Evolutionary conservation across 2,113 vertebrate genomes (phyloP), one percentile per base, ranked within the genome.

Genomic region (Pseudopodoces humilis): DNA sequence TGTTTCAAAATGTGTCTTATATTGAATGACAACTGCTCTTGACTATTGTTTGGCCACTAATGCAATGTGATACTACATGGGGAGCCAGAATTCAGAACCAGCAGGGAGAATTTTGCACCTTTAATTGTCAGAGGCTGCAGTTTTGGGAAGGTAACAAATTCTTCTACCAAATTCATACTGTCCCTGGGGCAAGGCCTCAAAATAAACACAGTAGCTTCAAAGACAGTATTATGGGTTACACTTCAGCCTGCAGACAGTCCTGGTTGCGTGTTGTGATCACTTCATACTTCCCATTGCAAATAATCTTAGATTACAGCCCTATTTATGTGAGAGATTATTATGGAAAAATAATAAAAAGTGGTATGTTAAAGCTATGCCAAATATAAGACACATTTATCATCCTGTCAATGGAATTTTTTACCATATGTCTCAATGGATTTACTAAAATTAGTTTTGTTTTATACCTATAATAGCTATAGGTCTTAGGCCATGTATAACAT

Each of bases 1-100:
- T 96, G 95, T 93, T 98, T 97, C 96, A 97, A 95, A 97, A 96
- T 96, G 94, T 95, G 84, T 82, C 89, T 95, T 80, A 65, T 39
- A 88, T 63, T 88, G 88, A 96, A 96, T 47, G 92, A 79, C 18
- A 25, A 90, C n/a, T 58, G 37, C 31, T 50, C 72, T 97, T 78
- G 44, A 86, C 77, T 83, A 27, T 84, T 91, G 24, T 78, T 90
- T 83, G 55, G 83, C 90, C 90, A 50, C 11, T 71, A 78, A 83
- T 56, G 64, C 63, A 30, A 58, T n/a, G 64, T 50, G 86, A 72
- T 85, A 56, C 76, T 47, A 46, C 2, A 2, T 76, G 77, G 75
- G 72, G 85, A 96, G 86, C 28, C 69, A 24, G 47, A 83, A 71
- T 37, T 79, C 71, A 88, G 60, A 92, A 89, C 44, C n/a, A 82